A percentile compares a stretch with the other conserved stretches of the same genome.
Evolutionary conservation across 92 coral and sea anemone species (phyloP).

Genomic region (Phymanthus crucifer): DNA sequence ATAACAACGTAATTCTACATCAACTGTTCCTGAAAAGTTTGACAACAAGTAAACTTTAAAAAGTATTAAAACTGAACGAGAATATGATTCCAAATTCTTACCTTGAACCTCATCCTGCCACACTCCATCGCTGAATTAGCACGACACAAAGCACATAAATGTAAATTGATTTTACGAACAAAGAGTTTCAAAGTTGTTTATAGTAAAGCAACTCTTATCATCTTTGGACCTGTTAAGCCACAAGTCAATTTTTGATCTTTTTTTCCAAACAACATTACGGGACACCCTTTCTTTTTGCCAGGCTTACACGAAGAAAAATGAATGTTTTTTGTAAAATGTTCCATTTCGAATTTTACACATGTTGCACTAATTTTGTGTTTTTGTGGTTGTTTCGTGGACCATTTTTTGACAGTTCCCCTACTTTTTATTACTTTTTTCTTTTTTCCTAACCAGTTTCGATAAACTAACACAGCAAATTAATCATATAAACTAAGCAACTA

Average conservation of each 20-base stretch:
- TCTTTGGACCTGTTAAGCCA: conserved; percentile 16
- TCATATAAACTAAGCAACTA: no score
- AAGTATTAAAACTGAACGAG: background rate
- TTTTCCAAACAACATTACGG: background rate
- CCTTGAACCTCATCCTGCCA: background rate
- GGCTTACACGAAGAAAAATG: background rate
- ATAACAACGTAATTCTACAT: background rate
- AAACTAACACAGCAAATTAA: no score
- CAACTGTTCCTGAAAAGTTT: background rate
- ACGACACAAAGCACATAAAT: background rate
- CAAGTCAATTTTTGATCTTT: background rate
- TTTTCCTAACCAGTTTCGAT: no score
- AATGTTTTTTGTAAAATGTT: background rate
- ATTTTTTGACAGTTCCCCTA: no score
- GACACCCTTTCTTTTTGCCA: background rate
- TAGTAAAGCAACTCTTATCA: background rate
- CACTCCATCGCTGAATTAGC: background rate
- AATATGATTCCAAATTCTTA: background rate
- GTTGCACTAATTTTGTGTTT: no score
- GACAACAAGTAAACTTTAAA: background rate
- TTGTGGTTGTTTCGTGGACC: no score
- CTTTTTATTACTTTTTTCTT: no score
- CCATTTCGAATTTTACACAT: background rate
- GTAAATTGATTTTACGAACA: conserved; percentile 11
- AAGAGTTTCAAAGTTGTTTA: conserved; percentile 20